Base-by-base conservation (phyloP, 1,140 invertebrate genomes). In the Pinna nobilis region DNA sequence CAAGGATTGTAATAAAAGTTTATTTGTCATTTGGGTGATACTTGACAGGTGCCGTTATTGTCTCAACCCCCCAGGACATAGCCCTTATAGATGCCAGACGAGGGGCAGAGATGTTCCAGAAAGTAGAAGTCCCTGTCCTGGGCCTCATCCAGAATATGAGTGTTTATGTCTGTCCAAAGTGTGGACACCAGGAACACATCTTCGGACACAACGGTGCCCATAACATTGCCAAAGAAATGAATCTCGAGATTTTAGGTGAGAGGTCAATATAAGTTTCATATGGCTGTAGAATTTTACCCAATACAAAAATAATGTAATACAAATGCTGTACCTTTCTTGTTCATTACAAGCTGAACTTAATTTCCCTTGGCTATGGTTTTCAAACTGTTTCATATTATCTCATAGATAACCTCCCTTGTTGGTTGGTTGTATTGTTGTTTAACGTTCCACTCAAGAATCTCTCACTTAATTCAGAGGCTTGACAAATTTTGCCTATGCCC, bases 91-190 rank as follows among this genome's bases (percentile, higher is more conserved):
- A 91, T 84, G 93, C 94, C 80, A 93, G 98, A 15, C 93, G 97
- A 2, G 92, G 98, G n/a, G 94, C 95, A 78, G 96, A 99, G 92
- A 97, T 99, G 23, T 90, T 96, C 51, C 93, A 95, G 86, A 97
- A 99, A 90, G 92, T 98, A 9, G 95, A 96, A 41, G 98, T 99
- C 86, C 99, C 97, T 84, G 92, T 92, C 68, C 88, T 97, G 65
- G 98, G 98, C 18, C 93, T 99, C 33, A 90, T 99, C 74, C 97
- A 99, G 89, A 98, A 99, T 89, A 98, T 99, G 96, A 95, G 94
- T 83, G 94, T 95, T 15, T 97, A 93, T 89, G 92, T 96, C 49
- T 99, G 97, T 89, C 95, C 96, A 32, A 93, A 93, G 51, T 99
- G 97, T 89, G 89, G 95, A 92, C 88, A 95, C 93, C 47, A 94